Evolutionary conservation across 2,797 vertebrate genomes (phyloP), one percentile per base, ranked within the genome.

Genomic region (Sebastiscus tertius): DNA sequence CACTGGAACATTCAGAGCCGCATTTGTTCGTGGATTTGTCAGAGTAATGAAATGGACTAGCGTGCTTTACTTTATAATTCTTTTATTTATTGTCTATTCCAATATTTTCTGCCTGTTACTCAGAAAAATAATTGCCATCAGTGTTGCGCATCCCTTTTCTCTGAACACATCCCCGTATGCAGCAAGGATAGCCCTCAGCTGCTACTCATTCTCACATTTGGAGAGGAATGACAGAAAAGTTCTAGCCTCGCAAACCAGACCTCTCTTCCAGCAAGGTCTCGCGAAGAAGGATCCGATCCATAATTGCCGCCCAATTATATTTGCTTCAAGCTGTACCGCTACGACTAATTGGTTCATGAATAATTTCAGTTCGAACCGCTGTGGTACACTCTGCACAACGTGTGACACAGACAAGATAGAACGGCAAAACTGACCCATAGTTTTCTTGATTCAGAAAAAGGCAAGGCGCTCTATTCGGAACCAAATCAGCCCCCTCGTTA

Each of bases 241-340:
- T 86, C 56, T 77, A 76, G 84, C 87, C 34, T 66, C 31, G 36
- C 70, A 52, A 73, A 72, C 77, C 90, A 85, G 90, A 90, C 88
- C 92, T 84, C 85, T 89, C 92, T 91, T 59, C 54, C 88, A 85
- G 88, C 86, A 82, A 93, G 92, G 92, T 92, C 91, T 87, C 72
- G 86, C 81, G 63, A 83, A 86, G 88, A 91, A 85, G 84, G 87
- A 90, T 88, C 88, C 81, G 20, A 87, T 93, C 90, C 86, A 89
- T 93, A 93, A 95, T 93, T 93, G 93, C 93, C 14, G 89, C 86
- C 94, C 92, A 94, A 94, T 93, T 94, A 93, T 91, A 94, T 92
- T 92, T 90, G 89, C 93, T 93, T 90, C 86, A 89, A 92, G 90
- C 91, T 84, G 91, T 62, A 92, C 87, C 34, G 81, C 87, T 52